These are phyloP conservation scores for Onthophagus sagittarius DNA, from an alignment of 2,888 invertebrate species.

Conservation along the genomic window DNA sequence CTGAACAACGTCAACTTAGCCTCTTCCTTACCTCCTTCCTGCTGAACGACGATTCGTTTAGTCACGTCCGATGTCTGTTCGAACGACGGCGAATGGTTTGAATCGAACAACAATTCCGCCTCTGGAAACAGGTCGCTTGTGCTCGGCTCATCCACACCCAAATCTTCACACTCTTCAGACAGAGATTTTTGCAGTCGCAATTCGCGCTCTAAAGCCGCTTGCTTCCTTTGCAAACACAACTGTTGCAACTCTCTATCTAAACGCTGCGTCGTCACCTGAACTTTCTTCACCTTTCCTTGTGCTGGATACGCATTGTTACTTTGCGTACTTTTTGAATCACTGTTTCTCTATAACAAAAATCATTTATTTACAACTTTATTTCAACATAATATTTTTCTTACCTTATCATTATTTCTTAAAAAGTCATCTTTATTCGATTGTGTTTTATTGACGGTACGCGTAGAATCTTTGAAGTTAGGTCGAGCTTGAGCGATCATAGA, in stretches of 20 bases:
- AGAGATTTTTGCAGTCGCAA: slow-evolving; percentile 64
- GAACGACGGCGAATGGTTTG: slow-evolving; percentile 66
- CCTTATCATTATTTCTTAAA: slow-evolving; percentile 43
- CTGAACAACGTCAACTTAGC: slow-evolving; percentile 43
- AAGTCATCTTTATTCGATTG: slow-evolving; percentile 41
- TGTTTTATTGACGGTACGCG: slow-evolving; percentile 36
- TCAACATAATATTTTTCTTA: slow-evolving; percentile 28
- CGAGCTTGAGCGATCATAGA: slow-evolving; percentile 47
- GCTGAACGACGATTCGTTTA: slow-evolving; percentile 22
- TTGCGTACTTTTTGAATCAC: slow-evolving; percentile 25
- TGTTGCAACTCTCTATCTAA: slow-evolving; percentile 45
- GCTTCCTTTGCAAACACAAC: slow-evolving; percentile 46
- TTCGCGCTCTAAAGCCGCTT: slow-evolving; percentile 55
- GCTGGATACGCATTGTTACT: slow-evolving; percentile 40
- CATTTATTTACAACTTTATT: not conserved
- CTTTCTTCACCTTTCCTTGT: slow-evolving; percentile 43
- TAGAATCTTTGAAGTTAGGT: slow-evolving; percentile 42
- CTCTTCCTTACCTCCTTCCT: slow-evolving; percentile 30
- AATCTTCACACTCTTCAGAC: slow-evolving; percentile 74
- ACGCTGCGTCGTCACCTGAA: slow-evolving; percentile 32
- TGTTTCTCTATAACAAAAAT: slow-evolving; percentile 21
- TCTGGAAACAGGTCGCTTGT: slow-evolving; percentile 76
- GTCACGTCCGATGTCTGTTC: slow-evolving; percentile 37
- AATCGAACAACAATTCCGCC: slow-evolving; percentile 67
- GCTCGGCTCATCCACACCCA: slow-evolving; percentile 76